Evolutionary conservation across 1,140 invertebrate genomes (phyloP), one percentile per base, ranked within the genome.

Genomic region (Ridgeia piscesae): DNA sequence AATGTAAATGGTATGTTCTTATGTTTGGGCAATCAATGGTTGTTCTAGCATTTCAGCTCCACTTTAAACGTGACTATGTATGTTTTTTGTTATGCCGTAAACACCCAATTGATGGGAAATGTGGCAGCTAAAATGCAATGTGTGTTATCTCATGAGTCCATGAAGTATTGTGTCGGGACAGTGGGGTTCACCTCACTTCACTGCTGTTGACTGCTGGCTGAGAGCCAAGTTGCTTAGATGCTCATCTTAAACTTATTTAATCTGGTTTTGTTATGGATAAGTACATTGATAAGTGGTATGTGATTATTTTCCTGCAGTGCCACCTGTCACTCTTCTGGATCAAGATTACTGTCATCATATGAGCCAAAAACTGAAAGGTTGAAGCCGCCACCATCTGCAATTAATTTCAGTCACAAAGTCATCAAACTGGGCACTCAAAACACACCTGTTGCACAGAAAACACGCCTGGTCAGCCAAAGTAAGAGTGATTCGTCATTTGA

Each of bases 371-470:
- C 92, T 14, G 92, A 92, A 27, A 92, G 94, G 33, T 90, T 94
- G 31, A 95, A 95, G 92, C 95, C 95, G n/a, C 95, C 95, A 33
- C 94, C 94, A 89, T 94, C 94, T 35, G 94, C 93, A 92, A 94
- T 95, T 33, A 93, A 94, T 91, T 93, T 93, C 92, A 92, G 93
- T 9, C 94, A 94, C 91, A 95, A 95, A 93, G 94, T 93, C 50
- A 94, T 95, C 77, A 94, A 94, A 91, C 92, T 95, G 2, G 27
- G 58, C 2, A 21, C 11, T 27, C 58, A 77, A 4, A 9, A 77
- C 27, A 77, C 58, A 77, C 58, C 58, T 21, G 58, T 77, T 77
- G 58, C 58, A 31, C 58, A 77, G 58, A 77, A 77, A 77, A 31
- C 58, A 77, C 27, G 58, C 17, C 14, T 6, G 58, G 58, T 21